A percentile compares a stretch with the other conserved stretches of the same genome.
Conservation (phyloP, 2,113 vertebrate species). For the Cheirogaleus medius region DNA sequence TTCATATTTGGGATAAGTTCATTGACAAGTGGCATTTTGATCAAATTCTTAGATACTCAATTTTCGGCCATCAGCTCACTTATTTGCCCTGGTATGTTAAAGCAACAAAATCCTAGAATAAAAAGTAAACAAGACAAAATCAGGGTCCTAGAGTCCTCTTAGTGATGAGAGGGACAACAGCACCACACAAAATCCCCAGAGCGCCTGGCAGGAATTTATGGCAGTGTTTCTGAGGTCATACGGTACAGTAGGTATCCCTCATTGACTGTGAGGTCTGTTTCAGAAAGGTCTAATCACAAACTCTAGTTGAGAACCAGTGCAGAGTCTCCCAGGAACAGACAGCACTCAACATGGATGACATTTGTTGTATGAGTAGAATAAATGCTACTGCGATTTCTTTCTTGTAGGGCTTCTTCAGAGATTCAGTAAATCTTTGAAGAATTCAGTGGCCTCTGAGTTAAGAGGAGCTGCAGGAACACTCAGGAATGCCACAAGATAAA, state of each 20-base stretch:
- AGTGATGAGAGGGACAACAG: neutral
- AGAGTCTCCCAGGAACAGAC: neutral
- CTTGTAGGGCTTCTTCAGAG: neutral
- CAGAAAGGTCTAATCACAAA: slow-evolving; percentile 12
- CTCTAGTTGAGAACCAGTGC: neutral
- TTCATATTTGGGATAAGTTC: neutral
- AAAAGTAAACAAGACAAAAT: neutral
- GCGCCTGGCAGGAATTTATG: neutral
- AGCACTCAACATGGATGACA: neutral
- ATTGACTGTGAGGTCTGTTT: neutral
- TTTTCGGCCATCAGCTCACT: neutral
- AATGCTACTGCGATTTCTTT: neutral
- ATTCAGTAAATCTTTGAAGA: neutral
- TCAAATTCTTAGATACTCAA: neutral
- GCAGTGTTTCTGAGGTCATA: neutral
- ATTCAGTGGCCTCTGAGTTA: neutral
- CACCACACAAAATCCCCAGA: neutral
- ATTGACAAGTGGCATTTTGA: neutral
- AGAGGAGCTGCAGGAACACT: neutral
- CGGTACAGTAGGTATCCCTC: neutral
- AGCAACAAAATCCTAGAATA: neutral
- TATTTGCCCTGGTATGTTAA: slow-evolving; percentile 26
- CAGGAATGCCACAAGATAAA: neutral
- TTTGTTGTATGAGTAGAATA: neutral
- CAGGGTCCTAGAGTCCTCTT: neutral